Conservation (phyloP, 2,888 invertebrate genomes). For the Aporophyla lueneburgensis region DNA sequence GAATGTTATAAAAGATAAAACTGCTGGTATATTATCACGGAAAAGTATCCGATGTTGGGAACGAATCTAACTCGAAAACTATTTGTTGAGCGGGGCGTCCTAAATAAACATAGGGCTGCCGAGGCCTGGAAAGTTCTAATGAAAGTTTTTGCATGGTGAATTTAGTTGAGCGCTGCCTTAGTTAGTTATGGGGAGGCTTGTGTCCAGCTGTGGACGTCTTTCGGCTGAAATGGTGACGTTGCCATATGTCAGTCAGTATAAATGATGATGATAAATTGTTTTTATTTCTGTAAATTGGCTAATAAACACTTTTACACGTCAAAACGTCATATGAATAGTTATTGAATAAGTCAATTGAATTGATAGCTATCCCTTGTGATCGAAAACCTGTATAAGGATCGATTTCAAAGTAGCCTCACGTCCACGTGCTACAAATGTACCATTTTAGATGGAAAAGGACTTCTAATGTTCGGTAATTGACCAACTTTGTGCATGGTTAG, state of each 20-base stretch:
- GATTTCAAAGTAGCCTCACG: neutral
- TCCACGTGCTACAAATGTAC: neutral
- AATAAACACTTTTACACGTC: too few species aligned
- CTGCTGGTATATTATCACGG: neutral
- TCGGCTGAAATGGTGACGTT: neutral
- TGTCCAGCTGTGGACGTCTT: neutral
- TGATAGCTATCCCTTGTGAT: neutral
- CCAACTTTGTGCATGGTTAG: too few species aligned
- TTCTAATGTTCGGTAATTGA: too few species aligned
- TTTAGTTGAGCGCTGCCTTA: neutral
- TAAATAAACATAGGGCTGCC: conserved; percentile 34
- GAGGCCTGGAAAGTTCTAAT: too few species aligned
- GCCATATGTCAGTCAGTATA: too few species aligned
- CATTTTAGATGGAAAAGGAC: neutral
- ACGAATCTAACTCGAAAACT: conserved; percentile 37
- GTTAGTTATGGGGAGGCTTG: neutral
- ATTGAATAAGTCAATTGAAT: neutral
- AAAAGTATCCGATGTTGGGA: conserved; percentile 34
- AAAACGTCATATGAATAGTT: too few species aligned
- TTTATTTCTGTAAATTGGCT: neutral
- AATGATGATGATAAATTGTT: neutral
- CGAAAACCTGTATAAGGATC: neutral
- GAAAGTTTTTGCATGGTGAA: neutral
- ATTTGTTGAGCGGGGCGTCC: conserved; percentile 32
- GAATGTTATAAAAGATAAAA: neutral